Base-by-base conservation (phyloP, 1,140 invertebrate species). In the Nomia melanderi region DNA sequence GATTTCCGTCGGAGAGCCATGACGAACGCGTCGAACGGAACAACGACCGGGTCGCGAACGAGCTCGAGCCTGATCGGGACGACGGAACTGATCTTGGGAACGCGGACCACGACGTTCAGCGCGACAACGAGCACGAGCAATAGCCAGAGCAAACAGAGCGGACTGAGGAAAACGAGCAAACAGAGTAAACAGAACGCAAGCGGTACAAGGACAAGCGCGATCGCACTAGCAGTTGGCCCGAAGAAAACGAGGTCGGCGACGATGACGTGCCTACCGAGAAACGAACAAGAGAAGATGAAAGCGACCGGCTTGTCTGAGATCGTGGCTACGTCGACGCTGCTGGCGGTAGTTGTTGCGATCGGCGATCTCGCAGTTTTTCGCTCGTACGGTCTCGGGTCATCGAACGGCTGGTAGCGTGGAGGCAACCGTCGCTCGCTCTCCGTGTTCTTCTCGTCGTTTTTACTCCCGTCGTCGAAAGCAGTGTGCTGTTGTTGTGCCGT, bases 371-470 rank as follows among this genome's bases (percentile, higher is more conserved):
- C 47, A 36, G 62, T 59, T 41, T 36, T 33, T 56, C 73, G 77
- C 65, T 79, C 77, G 81, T 72, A 82, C 70, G 82, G 67, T 41
- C 72, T 83, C 72, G 67, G 82, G 23, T 63, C 81, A 47, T 79
- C 81, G 77, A 76, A 72, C 36, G 59, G 33, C 77, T 84, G 82
- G 82, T 84, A 83, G 82, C 83, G 82, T 81, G 82, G 63, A 80
- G 82, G 77, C 77, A 72, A 80, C 57, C n/a, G 17, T 59, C 36
- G 27, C 17, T 17, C 14, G 2, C 4, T 17, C 12, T 27, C 33
- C 41, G 41, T 76, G 54, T 53, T 62, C 60, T 71, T 60, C 59
- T 57, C 47, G 25, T n/a, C 25, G 27, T 57, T 72, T 63, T 59
- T 69, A 50, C 69, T 59, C 41, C 41, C 41, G 41, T 44, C 63